These are phyloP conservation scores for Acanthosepion pharaonis DNA, from an alignment of 2,888 invertebrate genomes.

Conservation along the genomic window DNA sequence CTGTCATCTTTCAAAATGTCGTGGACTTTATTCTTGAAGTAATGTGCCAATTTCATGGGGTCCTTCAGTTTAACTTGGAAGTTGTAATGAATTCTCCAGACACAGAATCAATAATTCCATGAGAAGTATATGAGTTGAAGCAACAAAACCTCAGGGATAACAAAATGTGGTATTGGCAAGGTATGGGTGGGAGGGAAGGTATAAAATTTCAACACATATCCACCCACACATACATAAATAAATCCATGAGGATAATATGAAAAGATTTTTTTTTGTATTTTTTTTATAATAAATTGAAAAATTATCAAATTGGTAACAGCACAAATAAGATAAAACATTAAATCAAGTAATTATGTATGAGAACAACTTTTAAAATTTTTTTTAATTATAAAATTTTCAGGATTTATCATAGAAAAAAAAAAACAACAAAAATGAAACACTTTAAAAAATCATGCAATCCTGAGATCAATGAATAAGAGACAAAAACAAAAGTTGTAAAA, in stretches of 20 bases:
- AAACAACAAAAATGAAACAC: not conserved
- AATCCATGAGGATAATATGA: not conserved
- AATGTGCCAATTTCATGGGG: not conserved
- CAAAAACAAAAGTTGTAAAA: not conserved
- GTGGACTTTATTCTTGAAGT: not conserved
- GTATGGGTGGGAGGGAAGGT: not conserved
- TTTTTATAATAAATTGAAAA: not conserved
- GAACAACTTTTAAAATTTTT: not conserved
- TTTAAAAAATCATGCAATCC: not conserved
- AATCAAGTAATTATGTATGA: not conserved
- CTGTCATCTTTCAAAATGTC: conserved; percentile 18
- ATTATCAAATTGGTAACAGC: not conserved
- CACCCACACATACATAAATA: not conserved
- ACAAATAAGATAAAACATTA: not conserved
- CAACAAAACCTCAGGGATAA: not conserved
- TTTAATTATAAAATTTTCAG: not conserved
- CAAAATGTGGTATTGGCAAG: not conserved
- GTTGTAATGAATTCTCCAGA: not conserved
- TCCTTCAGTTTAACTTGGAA: not conserved
- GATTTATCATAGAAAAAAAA: not conserved
- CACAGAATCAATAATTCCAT: conserved; percentile 18
- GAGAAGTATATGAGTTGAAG: conserved; percentile 33
- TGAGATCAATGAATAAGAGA: not conserved
- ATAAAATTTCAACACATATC: not conserved
- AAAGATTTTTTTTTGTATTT: not conserved